These are phyloP conservation scores for Neoarius graeffei DNA, from an alignment of 2,113 vertebrate species.

Conservation along the genomic window DNA sequence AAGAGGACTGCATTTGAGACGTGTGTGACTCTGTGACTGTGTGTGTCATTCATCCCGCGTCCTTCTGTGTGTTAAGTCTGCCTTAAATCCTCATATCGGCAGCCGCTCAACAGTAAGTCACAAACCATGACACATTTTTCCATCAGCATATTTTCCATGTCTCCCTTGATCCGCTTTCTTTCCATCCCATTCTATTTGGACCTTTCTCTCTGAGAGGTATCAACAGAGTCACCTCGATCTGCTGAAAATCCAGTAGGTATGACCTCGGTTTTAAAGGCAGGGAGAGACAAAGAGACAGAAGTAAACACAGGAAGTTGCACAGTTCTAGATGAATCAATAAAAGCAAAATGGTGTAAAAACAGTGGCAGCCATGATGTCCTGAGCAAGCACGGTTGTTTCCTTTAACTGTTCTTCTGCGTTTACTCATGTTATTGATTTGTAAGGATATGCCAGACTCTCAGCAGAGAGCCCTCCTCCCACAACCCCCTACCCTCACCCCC, in stretches of 20 bases:
- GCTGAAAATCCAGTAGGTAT: conserved; percentile 1
- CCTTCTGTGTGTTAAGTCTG: background rate
- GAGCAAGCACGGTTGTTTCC: conserved; percentile 12
- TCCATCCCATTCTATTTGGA: background rate
- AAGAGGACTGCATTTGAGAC: background rate
- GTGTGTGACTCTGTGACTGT: background rate
- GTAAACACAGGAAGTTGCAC: conserved; percentile 9
- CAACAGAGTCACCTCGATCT: background rate
- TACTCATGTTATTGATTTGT: conserved; percentile 7
- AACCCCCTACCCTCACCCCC: background rate
- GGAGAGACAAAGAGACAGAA: background rate
- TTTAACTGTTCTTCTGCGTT: conserved; percentile 18
- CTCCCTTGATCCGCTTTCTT: background rate
- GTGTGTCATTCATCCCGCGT: background rate
- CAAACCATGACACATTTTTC: background rate
- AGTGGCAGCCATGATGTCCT: background rate
- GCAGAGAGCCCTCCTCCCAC: background rate
- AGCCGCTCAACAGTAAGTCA: background rate
- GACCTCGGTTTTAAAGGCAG: background rate
- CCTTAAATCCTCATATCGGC: background rate
- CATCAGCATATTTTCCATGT: background rate
- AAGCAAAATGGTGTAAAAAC: conserved; percentile 15
- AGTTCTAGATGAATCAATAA: conserved; percentile 35
- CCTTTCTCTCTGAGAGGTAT: background rate
- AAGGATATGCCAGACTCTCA: background rate